phyloP scores from a whole-genome alignment of 2,797 vertebrate species.

The Acropternis orthonyx region DNA sequence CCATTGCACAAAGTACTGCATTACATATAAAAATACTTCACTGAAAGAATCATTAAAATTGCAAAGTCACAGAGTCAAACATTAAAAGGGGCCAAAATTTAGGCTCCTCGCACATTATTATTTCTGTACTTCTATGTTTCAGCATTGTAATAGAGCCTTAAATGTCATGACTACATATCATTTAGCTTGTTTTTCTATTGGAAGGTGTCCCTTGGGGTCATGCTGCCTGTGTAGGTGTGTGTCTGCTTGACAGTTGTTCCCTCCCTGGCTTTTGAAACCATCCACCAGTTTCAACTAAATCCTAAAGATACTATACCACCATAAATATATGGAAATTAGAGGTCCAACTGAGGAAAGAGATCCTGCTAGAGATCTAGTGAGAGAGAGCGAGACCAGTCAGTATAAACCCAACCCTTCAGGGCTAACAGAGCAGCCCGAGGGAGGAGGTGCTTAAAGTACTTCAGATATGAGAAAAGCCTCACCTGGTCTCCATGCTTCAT shows the following conservation, averaged over 20 bases:
- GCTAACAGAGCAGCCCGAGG: not conserved
- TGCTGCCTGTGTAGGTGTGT: not conserved
- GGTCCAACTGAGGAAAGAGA: not conserved
- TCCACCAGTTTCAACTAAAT: not conserved
- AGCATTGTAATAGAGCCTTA: not conserved
- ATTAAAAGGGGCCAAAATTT: not conserved
- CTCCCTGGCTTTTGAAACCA: not conserved
- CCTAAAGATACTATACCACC: not conserved
- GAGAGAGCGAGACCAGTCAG: not conserved
- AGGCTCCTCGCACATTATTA: not conserved
- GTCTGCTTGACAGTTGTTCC: not conserved
- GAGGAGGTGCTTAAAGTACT: not conserved
- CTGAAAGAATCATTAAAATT: not conserved
- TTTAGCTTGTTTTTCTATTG: not conserved
- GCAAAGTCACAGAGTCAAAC: not conserved
- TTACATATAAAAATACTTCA: not conserved
- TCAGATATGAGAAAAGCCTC: not conserved
- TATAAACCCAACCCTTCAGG: not conserved
- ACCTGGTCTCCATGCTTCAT: not conserved
- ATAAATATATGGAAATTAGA: not conserved
- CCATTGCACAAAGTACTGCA: accelerated
- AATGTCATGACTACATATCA: not conserved
- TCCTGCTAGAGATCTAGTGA: not conserved
- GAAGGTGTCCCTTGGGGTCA: not conserved
- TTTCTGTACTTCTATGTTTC: not conserved